These are phyloP conservation scores for Pycnonotus jocosus DNA, from an alignment of 2,113 vertebrate species.

Conservation along the genomic window DNA sequence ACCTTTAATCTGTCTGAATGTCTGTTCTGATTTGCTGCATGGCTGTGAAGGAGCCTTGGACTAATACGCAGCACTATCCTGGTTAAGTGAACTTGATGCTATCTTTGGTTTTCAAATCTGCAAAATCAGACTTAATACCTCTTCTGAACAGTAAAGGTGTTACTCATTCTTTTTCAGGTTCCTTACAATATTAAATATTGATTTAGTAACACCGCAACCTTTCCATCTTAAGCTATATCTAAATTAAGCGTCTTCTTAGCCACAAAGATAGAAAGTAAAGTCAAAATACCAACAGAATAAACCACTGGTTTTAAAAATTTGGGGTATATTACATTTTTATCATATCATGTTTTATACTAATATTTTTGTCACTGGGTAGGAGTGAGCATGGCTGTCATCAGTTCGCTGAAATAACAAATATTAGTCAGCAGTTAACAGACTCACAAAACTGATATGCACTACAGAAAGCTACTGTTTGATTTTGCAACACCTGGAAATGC, in stretches of 20 bases:
- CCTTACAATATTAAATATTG: neutral
- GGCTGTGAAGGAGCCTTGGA: neutral
- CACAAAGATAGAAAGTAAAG: neutral
- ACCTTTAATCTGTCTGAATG: neutral
- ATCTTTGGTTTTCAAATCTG: neutral
- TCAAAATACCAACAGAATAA: neutral
- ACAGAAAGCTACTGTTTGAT: neutral
- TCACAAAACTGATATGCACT: neutral
- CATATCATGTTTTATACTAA: accelerated
- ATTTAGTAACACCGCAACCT: neutral
- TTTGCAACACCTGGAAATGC: neutral
- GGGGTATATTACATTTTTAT: neutral
- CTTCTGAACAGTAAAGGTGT: neutral
- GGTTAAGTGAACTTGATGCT: neutral
- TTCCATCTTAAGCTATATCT: neutral
- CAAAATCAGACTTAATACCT: neutral
- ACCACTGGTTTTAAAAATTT: neutral
- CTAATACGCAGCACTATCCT: neutral
- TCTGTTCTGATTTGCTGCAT: neutral
- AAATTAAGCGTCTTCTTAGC: neutral
- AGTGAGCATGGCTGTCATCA: neutral
- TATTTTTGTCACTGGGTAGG: neutral
- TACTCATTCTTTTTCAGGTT: neutral
- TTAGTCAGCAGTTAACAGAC: neutral
- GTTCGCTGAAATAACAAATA: neutral